Conservation (phyloP, 2,888 invertebrate genomes). For the Brassicogethes aeneus region DNA sequence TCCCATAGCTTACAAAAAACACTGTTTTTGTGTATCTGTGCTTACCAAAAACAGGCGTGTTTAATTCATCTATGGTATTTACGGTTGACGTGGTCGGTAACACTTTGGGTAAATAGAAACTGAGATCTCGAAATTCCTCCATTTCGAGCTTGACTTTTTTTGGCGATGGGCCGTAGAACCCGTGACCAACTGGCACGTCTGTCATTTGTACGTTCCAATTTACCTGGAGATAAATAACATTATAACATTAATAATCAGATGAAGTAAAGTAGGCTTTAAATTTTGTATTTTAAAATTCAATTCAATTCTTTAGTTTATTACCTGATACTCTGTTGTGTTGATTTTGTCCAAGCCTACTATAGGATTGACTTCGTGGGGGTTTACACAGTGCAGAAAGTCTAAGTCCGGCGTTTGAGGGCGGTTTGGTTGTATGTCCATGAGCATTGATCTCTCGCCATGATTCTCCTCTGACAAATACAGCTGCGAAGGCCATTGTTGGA, state of each 20-base stretch:
- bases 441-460: neutral
- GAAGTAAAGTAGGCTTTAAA: too few species aligned
- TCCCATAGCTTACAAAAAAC: too few species aligned
- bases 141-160: slow-evolving; percentile 44
- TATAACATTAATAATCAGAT: too few species aligned
- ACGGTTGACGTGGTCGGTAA: slow-evolving; percentile 39
- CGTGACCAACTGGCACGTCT: slow-evolving; percentile 12
- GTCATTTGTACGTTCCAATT: neutral
- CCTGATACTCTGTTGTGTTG: neutral
- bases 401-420: slow-evolving; percentile 15
- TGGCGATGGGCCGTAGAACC: slow-evolving; percentile 12
- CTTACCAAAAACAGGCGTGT: slow-evolving; percentile 36
- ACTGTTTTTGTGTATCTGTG: too few species aligned
- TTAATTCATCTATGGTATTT: slow-evolving; percentile 36
- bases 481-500: neutral
- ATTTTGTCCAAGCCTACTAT: neutral
- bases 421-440: slow-evolving; percentile 1
- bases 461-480: neutral
- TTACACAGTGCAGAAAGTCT: slow-evolving; percentile 25
- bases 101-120: slow-evolving; percentile 45
- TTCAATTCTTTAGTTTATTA: too few species aligned
- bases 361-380: slow-evolving; percentile 27
- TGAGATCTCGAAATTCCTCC: slow-evolving; percentile 66
- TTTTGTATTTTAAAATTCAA: too few species aligned
- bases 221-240: neutral